Base-by-base conservation (phyloP, 2,888 invertebrate species). In the Cyrtodaria siliqua region DNA sequence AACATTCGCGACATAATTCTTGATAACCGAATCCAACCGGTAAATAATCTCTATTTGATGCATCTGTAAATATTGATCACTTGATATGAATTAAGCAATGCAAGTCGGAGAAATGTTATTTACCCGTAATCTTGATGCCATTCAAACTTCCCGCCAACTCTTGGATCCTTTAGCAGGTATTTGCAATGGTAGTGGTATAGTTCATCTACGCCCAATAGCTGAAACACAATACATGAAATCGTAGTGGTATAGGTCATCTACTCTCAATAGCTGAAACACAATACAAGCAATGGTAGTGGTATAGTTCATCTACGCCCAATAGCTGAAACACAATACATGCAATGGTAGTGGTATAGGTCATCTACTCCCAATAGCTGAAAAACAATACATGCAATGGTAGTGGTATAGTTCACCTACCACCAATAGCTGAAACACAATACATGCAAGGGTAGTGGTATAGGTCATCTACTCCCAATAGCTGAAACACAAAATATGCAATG, bases 121-220 rank as follows among this genome's bases (percentile, higher is more conserved):
- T 64, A 88, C 87, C 88, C 87, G 64, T 88, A 88, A 62, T 89
- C 87, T 61, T 89, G 89, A 56, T 89, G 89, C 89, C 89, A 89
- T 24, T 86, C 79, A 55, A 84, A 83, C n/a, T 75, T 77, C 9
- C 89, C 89, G 9, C 86, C 88, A 1, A 84, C 81, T 23, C 62
- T 55, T 4, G 89, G 79, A 27, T 87, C 87, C 60, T 89, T 89
- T 72, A 89, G 80, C 68, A 89, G 81, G n/a, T 87, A 70, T 67
- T 89, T 89, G 8, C 84, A 80, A 64, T 88, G 88, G 56, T 87
- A 89, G 57, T 87, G 88, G 52, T 89, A 89, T 42, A 88, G 77
- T 52, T 88, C 88, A 9, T 83, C 87, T 6, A 78, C 78, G 0
- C 79, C 84, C 8, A 88, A 66, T 27, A 89, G 52, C 87, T 88